A percentile compares a stretch with the other conserved stretches of the same genome.
phyloP scores from a whole-genome alignment of 2,113 vertebrate genomes.

The Nipponia nippon region DNA sequence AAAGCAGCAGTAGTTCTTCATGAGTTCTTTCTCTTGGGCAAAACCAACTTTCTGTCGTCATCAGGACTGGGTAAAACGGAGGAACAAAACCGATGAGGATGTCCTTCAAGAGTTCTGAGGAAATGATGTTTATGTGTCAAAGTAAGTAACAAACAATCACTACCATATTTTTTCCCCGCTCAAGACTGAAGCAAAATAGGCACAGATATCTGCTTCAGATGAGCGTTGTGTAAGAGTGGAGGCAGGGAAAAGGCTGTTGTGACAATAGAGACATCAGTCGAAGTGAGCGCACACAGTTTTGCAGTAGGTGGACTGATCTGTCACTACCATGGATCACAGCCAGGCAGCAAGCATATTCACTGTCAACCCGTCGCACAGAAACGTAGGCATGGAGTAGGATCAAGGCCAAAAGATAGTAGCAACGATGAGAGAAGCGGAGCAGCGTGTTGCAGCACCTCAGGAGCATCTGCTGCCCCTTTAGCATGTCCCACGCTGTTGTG shows the following conservation, averaged over 20 bases:
- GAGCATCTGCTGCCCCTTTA: neutral
- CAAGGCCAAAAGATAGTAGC: neutral
- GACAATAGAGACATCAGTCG: neutral
- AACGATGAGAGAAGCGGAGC: neutral
- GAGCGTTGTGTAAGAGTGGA: neutral
- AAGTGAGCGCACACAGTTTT: neutral
- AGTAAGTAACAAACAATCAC: neutral
- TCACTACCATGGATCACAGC: neutral
- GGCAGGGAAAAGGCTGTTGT: neutral
- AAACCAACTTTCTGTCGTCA: neutral
- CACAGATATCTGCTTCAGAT: neutral
- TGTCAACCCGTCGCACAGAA: neutral
- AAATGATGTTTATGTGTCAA: neutral
- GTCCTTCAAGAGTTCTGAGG: neutral
- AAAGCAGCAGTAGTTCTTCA: neutral
- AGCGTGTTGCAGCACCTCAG: neutral
- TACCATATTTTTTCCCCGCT: neutral
- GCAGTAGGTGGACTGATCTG: constrained; percentile 8
- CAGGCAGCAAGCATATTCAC: neutral
- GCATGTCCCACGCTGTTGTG: fast-evolving
- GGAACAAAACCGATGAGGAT: neutral
- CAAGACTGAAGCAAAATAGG: neutral
- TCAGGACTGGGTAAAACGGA: neutral
- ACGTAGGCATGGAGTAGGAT: neutral
- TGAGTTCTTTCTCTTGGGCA: neutral